These are phyloP conservation scores for Heliconius eleuchia DNA, from an alignment of 1,140 invertebrate genomes.

Conservation along the genomic window DNA sequence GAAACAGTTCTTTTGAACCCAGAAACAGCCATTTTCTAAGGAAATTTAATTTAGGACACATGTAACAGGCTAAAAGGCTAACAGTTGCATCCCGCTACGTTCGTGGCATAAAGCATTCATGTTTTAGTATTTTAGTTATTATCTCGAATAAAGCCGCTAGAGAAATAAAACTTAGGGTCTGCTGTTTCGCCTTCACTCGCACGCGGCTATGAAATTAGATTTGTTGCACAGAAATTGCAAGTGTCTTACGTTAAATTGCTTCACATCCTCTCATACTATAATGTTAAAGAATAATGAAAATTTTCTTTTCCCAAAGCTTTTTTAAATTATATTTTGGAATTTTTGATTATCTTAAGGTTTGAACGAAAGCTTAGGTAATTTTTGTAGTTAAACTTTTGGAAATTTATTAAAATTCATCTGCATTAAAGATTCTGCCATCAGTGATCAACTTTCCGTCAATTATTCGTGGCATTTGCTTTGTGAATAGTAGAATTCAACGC, in stretches of 20 bases:
- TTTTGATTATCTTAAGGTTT: not conserved
- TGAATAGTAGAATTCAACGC: too few relatives aligned
- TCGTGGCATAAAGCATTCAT: not conserved
- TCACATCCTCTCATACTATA: not conserved
- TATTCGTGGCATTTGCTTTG: too few relatives aligned
- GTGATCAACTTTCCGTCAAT: too few relatives aligned
- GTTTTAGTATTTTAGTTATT: not conserved
- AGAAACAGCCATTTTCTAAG: not conserved
- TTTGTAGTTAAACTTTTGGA: too few relatives aligned
- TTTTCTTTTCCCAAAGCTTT: too few relatives aligned
- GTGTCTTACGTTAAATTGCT: constrained; percentile 8
- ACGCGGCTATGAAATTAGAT: not conserved
- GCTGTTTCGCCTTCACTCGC: not conserved
- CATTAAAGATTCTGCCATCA: too few relatives aligned
- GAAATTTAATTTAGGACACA: not conserved
- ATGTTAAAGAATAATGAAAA: not conserved
- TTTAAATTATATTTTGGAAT: not conserved
- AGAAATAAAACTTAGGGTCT: constrained; percentile 12
- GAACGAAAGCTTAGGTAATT: too few relatives aligned
- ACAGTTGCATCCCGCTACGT: not conserved
- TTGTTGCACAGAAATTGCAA: not conserved
- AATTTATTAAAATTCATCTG: too few relatives aligned
- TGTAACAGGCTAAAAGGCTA: not conserved
- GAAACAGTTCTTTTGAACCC: too few relatives aligned
- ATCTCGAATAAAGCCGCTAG: constrained; percentile 10